Base-by-base conservation (phyloP, 1,140 invertebrate species). In the Dendrolimus punctatus region DNA sequence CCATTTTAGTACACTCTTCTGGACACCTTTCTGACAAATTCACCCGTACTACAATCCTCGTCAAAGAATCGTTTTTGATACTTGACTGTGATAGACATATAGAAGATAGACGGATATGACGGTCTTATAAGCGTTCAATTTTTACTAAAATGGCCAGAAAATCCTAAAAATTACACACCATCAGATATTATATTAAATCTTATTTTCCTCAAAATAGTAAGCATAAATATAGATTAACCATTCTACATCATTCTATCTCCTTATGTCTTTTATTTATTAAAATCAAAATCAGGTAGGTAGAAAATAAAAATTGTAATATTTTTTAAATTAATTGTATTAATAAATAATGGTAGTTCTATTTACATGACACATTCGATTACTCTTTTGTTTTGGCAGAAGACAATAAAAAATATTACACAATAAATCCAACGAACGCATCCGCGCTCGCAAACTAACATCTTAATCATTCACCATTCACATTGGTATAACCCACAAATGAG, bases 261-360 rank as follows among this genome's bases (percentile, higher is more conserved):
- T 9, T 45, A 5, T 9, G n/a, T 10, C 3, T n/a, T 42, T 42
- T 42, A 5, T 42, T 45, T 45, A 10, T 45, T n/a, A 9, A 45
- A 45, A 9, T 9, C n/a, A 9, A 45, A 45, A 9, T 9, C n/a
- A 45, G 7, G n/a, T 2, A 5, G 43, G n/a, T 2, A 45, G 5
- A 73, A 80, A 82, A 74, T 66, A 84, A 85, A 83, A 70, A 68
- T 65, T 43, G 42, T 57, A 68, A 53, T 62, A 57, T 68, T 73
- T 83, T 84, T 86, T 84, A 81, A 86, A 86, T 84, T 84, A 62
- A 86, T 84, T 86, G 79, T 86, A 86, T 86, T 86, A 86, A 86
- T 86, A 86, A 86, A 86, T 86, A 86, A 84, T 86, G 83, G 83
- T 86, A 84, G 80, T 83, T 86, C 73, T 86, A 86, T 86, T 84